Percentiles rank a stretch among this genome's conserved stretches.
These are phyloP conservation scores for Lethrus apterus DNA, from an alignment of 1,140 invertebrate genomes.

Conservation along the genomic window DNA sequence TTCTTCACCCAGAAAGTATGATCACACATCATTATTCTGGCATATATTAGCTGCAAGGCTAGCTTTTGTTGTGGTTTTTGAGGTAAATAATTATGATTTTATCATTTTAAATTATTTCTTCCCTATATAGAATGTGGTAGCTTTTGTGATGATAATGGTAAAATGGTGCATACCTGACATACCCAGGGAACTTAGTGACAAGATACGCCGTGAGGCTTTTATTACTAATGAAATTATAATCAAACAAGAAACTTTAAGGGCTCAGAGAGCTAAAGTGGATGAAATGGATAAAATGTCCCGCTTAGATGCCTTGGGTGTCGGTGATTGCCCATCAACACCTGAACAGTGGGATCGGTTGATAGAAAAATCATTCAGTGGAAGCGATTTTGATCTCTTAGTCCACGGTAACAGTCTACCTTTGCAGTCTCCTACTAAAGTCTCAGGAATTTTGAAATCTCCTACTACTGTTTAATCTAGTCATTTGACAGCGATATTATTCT, in stretches of 20 bases:
- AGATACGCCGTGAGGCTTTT: conserved; percentile 77
- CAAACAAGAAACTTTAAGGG: conserved; percentile 62
- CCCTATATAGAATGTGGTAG: conserved; percentile 67
- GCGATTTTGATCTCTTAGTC: conserved; percentile 55
- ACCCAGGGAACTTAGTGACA: conserved; percentile 63
- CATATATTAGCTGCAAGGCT: conserved; percentile 80
- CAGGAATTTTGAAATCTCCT: conserved; percentile 17
- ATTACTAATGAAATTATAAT: conserved; percentile 88
- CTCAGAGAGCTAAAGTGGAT: conserved; percentile 23
- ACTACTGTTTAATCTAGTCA: conserved; percentile 18
- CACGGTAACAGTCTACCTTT: conserved; percentile 39
- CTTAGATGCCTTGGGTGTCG: background rate
- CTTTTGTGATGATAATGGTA: conserved; percentile 73
- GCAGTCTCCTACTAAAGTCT: conserved; percentile 10
- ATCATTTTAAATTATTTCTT: conserved; percentile 6
- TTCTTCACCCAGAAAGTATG: conserved; percentile 53
- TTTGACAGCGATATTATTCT: background rate
- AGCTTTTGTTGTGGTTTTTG: conserved; percentile 89
- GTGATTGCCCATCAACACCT: conserved; percentile 30
- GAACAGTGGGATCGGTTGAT: conserved; percentile 47
- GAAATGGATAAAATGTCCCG: background rate
- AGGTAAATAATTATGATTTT: conserved; percentile 52
- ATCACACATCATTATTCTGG: conserved; percentile 77
- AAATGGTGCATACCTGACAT: conserved; percentile 84
- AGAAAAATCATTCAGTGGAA: conserved; percentile 48